A percentile compares a stretch with the other conserved stretches of the same genome.
Evolutionary conservation across 2,888 invertebrate genomes (phyloP).

Genomic region (Biston stratarius): DNA sequence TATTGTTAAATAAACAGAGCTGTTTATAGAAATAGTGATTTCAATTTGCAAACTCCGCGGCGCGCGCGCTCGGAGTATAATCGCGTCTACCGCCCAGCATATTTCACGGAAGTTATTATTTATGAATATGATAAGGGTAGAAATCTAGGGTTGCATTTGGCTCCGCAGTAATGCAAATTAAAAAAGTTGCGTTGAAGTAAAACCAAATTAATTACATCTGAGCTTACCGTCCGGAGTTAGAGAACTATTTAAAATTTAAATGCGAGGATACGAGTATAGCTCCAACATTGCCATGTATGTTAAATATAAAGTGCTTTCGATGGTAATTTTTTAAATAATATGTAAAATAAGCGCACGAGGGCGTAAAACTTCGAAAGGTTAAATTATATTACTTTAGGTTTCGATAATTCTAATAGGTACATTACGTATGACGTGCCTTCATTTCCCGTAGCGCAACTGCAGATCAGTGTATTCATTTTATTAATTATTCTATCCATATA

Average conservation of each 20-base stretch:
- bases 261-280: slow-evolving; percentile 1
- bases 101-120: not conserved
- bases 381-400: not conserved
- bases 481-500: no score
- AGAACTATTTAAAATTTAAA: slow-evolving; percentile 22
- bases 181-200: slow-evolving; percentile 18
- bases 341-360: slow-evolving; percentile 10
- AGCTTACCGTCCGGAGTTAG: slow-evolving; percentile 17
- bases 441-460: no score
- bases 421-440: no score
- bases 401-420: not conserved
- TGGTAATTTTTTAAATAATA: slow-evolving; percentile 20
- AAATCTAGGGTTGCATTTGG: not conserved
- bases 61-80: not conserved
- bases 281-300: slow-evolving; percentile 11
- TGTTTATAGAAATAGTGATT: slow-evolving; percentile 1
- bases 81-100: not conserved
- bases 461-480: no score
- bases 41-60: not conserved
- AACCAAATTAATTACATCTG: slow-evolving; percentile 16
- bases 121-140: not conserved
- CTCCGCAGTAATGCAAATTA: slow-evolving; percentile 11
- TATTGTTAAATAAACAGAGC: slow-evolving; percentile 1
- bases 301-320: slow-evolving; percentile 16
- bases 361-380: not conserved